Conservation (phyloP, 2,797 vertebrate species). For the Acomys russatus region DNA sequence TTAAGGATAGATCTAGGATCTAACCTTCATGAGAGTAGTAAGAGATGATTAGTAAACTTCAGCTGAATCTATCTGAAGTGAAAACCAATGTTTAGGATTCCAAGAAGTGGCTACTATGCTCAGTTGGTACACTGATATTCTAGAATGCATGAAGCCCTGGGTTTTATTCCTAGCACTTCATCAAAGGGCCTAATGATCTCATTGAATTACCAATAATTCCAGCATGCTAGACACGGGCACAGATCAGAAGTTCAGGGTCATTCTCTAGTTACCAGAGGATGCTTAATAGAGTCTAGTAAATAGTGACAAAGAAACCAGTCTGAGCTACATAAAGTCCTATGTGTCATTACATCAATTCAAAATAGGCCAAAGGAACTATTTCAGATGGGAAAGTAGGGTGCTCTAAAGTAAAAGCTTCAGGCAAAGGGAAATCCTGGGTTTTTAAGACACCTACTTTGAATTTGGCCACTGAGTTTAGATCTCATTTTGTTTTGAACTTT, state of each 20-base stretch:
- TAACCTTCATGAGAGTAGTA: neutral
- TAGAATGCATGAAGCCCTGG: neutral
- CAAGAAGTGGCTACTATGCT: neutral
- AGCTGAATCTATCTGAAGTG: neutral
- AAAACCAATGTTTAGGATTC: conserved; percentile 12
- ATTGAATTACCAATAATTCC: neutral
- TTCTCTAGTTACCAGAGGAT: neutral
- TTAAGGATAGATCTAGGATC: neutral
- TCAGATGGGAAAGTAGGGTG: conserved; percentile 40
- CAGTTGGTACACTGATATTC: neutral
- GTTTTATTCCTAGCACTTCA: neutral
- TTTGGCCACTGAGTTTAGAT: neutral
- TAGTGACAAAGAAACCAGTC: neutral
- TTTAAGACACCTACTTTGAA: conserved; percentile 2
- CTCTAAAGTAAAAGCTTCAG: conserved; percentile 44
- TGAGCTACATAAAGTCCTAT: neutral
- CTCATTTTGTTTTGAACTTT: neutral
- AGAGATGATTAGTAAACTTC: neutral
- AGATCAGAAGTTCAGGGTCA: neutral
- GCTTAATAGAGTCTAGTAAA: neutral
- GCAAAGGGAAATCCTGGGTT: neutral
- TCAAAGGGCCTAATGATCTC: neutral
- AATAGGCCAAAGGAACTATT: neutral
- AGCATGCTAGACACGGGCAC: neutral
- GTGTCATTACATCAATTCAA: conserved; percentile 23